Evolutionary conservation across 1,140 invertebrate species (phyloP).

Genomic region (Zophobas atratus): DNA sequence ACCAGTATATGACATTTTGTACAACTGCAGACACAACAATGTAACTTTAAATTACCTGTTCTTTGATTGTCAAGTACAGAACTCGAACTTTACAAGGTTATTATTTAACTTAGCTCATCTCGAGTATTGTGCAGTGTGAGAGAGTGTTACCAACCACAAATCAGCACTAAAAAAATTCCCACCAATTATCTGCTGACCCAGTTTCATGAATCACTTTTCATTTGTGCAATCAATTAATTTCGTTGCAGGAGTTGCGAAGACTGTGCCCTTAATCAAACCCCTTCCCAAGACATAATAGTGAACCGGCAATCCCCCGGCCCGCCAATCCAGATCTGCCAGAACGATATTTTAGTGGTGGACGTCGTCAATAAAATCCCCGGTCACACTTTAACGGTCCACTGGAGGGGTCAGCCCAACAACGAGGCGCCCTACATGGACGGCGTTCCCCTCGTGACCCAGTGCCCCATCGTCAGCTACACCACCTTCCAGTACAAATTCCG

Average conservation of each 20-base stretch:
- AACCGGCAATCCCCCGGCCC: slow-evolving; percentile 90
- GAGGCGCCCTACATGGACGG: slow-evolving; percentile 91
- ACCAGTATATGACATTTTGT: no score
- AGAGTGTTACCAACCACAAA: neutral
- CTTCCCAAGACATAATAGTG: slow-evolving; percentile 79
- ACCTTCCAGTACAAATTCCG: slow-evolving; percentile 88
- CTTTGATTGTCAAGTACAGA: no score
- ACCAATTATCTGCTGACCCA: no score
- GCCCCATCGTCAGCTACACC: slow-evolving; percentile 85
- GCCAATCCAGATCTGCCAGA: slow-evolving; percentile 87
- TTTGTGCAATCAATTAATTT: neutral
- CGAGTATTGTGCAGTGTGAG: no score
- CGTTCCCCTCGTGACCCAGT: slow-evolving; percentile 87
- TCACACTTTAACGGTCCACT: slow-evolving; percentile 83
- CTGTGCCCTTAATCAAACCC: slow-evolving; percentile 79
- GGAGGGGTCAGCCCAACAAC: slow-evolving; percentile 85
- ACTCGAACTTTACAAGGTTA: no score
- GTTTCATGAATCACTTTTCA: no score
- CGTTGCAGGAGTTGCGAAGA: slow-evolving; percentile 73
- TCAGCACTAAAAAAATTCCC: neutral
- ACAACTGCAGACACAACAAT: no score
- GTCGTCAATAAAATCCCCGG: slow-evolving; percentile 84
- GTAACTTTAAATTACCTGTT: no score
- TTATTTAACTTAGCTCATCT: no score
- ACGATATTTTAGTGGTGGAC: slow-evolving; percentile 88